Evolutionary conservation across 2,888 invertebrate species (phyloP), one percentile per base, ranked within the genome.

Genomic region (Meganola albula): DNA sequence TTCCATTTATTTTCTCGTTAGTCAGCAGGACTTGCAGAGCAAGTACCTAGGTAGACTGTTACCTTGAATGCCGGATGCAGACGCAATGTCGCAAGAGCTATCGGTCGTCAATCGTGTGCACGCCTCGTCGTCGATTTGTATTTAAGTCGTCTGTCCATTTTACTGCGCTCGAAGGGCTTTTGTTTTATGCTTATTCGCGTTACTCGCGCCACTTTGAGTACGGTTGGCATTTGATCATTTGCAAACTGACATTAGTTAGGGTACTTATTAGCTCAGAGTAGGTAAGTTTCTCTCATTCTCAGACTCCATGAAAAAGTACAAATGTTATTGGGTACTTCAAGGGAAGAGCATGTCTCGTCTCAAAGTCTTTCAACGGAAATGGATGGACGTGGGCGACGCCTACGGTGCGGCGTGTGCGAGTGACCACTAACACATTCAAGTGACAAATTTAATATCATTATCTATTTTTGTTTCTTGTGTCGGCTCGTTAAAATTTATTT

Each of bases 1-100:
- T 45, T 37, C 38, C 37, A 26, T 33, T 18, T 37, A 49, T 58
- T 57, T 48, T 59, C 30, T 55, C 18, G 40, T 29, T 50, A 39
- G 48, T 48, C 40, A 44, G 48, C 40, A 44, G 51, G 70, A 71
- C 72, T 73, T 75, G 74, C 74, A 75, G 74, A 71, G 78, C 74
- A 75, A 78, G 76, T 82, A 83, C n/a, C n/a, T 80, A 72, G 70
- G 53, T 53, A 49, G 74, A n/a, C n/a, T 74, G 78, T 84, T 83
- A 84, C 84, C 83, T 84, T 83, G 83, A 74, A 67, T 74, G 75
- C 80, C 83, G 83, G 84, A 84, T 79, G 77, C 73, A 75, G 72
- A 53, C 64, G 48, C 67, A 72, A 76, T 73, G 77, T 58, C 65
- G 58, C 63, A 72, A 74, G 60, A 79, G 68, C 73, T 83, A 83